phyloP scores from a whole-genome alignment of 35 echinoderm and acorn worm species.

The Strongylocentrotus purpuratus region DNA sequence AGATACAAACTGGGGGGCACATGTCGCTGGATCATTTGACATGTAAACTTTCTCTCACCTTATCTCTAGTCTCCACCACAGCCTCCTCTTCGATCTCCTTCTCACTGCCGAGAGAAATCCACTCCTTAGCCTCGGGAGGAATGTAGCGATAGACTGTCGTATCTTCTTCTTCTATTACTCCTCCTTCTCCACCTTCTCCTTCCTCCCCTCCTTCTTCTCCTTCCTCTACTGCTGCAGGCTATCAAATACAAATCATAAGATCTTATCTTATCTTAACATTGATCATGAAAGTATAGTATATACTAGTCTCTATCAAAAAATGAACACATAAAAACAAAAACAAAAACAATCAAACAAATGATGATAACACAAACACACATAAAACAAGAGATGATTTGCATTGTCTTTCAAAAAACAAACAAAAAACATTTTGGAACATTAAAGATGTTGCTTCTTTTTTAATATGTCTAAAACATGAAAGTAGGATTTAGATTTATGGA shows the following conservation, averaged over 20 bases:
- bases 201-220: conserved; percentile 69
- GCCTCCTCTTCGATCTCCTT: conserved; percentile 82
- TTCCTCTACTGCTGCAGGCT: not conserved
- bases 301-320: too few species aligned
- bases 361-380: too few species aligned
- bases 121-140: conserved; percentile 92
- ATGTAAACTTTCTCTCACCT: conserved; percentile 45
- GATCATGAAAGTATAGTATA: too few species aligned
- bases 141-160: conserved; percentile 74
- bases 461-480: too few species aligned
- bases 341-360: too few species aligned
- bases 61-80: conserved; percentile 66
- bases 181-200: conserved; percentile 60
- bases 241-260: not conserved
- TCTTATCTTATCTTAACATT: too few species aligned
- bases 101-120: conserved; percentile 91
- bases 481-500: too few species aligned
- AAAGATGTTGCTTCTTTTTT: too few species aligned
- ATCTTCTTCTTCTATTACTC: conserved; percentile 67
- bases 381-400: too few species aligned
- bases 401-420: too few species aligned
- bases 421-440: too few species aligned
- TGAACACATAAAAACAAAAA: too few species aligned
- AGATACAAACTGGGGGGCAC: not conserved
- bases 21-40: not conserved